Evolutionary conservation across 2,888 invertebrate genomes (phyloP).

Genomic region (Colletes collaris): DNA sequence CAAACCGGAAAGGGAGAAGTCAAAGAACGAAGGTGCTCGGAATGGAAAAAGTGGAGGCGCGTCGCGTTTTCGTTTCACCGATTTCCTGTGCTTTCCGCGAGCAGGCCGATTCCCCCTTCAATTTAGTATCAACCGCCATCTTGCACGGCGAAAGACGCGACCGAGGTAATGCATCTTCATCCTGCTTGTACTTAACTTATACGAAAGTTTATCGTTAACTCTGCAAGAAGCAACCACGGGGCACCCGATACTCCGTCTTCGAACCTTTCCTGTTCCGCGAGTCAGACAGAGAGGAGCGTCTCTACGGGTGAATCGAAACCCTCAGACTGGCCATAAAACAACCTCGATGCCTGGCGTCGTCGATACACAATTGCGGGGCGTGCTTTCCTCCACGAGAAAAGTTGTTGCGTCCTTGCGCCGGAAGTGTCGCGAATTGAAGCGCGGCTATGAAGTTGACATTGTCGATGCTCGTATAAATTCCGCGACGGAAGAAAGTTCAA

Average conservation of each 20-base stretch:
- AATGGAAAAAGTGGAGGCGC: neutral
- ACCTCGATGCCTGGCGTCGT: conserved; percentile 59
- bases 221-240: conserved; percentile 72
- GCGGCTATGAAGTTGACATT: conserved; percentile 58
- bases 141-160: conserved; percentile 22
- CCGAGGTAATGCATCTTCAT: conserved; percentile 71
- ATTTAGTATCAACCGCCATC: conserved; percentile 49
- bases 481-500: conserved; percentile 37
- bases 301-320: conserved; percentile 44
- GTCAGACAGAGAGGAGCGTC: conserved; percentile 27
- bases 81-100: neutral
- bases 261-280: conserved; percentile 25
- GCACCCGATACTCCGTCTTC: conserved; percentile 50
- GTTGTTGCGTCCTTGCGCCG: conserved; percentile 57
- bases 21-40: neutral
- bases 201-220: conserved; percentile 80
- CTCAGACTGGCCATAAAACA: conserved; percentile 61
- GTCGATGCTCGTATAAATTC: conserved; percentile 51
- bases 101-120: conserved; percentile 36
- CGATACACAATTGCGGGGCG: conserved; percentile 62
- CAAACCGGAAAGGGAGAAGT: neutral
- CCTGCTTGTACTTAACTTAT: conserved; percentile 79
- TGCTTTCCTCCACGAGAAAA: conserved; percentile 54
- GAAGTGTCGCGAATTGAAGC: conserved; percentile 62
- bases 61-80: conserved; percentile 21